Evolutionary conservation across 2,113 vertebrate species (phyloP).

Genomic region (Colaptes auratus): DNA sequence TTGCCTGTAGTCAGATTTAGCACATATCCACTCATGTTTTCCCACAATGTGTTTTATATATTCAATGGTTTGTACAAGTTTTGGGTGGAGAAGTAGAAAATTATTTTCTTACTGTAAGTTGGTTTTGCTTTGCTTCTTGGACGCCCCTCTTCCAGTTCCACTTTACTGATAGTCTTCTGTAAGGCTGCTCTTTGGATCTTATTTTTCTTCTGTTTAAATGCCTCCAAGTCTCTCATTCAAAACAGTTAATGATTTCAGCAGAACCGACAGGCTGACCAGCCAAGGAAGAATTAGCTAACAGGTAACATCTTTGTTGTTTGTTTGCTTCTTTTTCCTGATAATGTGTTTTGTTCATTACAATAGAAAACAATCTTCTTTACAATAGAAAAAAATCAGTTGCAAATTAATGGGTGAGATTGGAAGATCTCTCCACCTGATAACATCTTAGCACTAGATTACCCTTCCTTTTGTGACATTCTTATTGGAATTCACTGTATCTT

Average conservation of each 20-base stretch:
- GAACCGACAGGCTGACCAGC: neutral
- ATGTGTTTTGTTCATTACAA: neutral
- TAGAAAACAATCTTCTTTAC: neutral
- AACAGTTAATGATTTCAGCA: neutral
- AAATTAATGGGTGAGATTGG: neutral
- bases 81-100: neutral
- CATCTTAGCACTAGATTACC: neutral
- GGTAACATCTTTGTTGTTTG: neutral
- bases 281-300: neutral
- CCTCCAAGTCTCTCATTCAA: accelerated
- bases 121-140: neutral
- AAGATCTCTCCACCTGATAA: neutral
- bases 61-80: neutral
- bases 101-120: neutral
- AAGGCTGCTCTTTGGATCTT: neutral
- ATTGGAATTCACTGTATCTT: neutral
- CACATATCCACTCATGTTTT: neutral
- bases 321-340: neutral
- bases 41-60: neutral
- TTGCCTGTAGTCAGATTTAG: neutral
- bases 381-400: neutral
- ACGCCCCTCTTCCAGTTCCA: neutral
- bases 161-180: neutral
- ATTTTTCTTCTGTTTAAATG: neutral
- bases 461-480: neutral